Evolutionary conservation across 2,888 invertebrate genomes (phyloP), one percentile per base, ranked within the genome.

Genomic region (Zootermopsis nevadensis): DNA sequence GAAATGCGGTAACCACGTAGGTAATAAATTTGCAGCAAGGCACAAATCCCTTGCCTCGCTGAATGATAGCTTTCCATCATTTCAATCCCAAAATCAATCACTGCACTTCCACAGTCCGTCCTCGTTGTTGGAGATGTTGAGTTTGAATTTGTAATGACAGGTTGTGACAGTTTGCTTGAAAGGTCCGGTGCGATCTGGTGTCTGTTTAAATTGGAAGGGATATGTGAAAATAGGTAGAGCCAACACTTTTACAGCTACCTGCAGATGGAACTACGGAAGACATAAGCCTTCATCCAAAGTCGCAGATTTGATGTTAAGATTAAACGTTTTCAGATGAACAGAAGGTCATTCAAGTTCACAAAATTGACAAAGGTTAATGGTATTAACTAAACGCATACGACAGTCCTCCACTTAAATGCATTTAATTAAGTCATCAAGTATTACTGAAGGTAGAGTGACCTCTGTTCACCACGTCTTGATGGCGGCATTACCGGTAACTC

Each of bases 111-210:
- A n/a, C 60, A 12, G 27, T 60, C 7, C 2, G n/a, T 60, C 1
- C 60, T 0, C 3, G 1, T 60, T 60, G 27, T 1, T n/a, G 27
- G 8, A 4, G 4, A 27, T 24, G 27, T 60, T 60, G n/a, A 27
- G n/a, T 60, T 60, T 60, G 60, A 27, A 60, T n/a, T 60, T 60
- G 60, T 27, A n/a, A 60, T 60, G 60, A 60, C 60, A 60, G 60
- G 27, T 15, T 48, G 15, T 48, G 48, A 48, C 48, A 48, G 53
- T 53, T 10, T 60, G 27, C 2, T 60, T n/a, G n/a, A 2, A 60
- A n/a, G n/a, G 27, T 60, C 12, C n/a, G 27, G 0, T 60, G 27
- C 4, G 60, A n/a, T 53, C 19, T 24, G 53, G 22, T 15, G 10
- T 19, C 60, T 12, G 12, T 2, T 60, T 3, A n/a, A 60, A 60